A percentile compares a stretch with the other conserved stretches of the same genome.
Evolutionary conservation across 2,797 vertebrate genomes (phyloP).

Genomic region (Notolabrus celidotus): DNA sequence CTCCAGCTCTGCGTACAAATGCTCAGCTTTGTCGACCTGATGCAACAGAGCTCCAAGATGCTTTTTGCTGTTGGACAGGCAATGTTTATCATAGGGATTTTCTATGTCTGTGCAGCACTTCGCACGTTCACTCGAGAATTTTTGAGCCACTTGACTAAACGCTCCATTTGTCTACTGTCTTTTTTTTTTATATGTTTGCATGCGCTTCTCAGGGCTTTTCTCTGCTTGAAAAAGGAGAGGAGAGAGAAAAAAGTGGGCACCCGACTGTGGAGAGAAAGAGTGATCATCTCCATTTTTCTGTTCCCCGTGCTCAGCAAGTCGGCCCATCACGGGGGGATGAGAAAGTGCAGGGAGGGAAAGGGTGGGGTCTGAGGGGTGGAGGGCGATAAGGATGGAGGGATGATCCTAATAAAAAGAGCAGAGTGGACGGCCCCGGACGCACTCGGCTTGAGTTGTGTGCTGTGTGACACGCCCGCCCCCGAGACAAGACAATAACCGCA

Average conservation of each 20-base stretch:
- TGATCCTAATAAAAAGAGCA: conserved; percentile 58
- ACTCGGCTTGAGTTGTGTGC: conserved; percentile 51
- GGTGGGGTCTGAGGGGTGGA: conserved; percentile 3
- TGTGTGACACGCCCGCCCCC: conserved; percentile 40
- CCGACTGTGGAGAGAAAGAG: conserved; percentile 50
- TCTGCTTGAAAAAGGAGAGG: background rate
- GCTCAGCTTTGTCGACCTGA: conserved; percentile 50
- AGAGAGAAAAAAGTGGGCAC: background rate
- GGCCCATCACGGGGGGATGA: conserved; percentile 34
- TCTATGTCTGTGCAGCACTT: conserved; percentile 11
- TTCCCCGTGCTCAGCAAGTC: conserved; percentile 62
- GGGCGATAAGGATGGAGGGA: conserved; percentile 39
- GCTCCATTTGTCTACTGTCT: background rate
- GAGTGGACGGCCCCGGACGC: conserved; percentile 31
- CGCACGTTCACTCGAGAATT: conserved; percentile 9
- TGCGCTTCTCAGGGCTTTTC: background rate
- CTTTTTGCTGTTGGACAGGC: conserved; percentile 26
- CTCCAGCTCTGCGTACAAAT: conserved; percentile 54
- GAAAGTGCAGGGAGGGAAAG: conserved; percentile 17
- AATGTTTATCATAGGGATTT: conserved; percentile 37
- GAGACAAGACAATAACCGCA: conserved; percentile 66
- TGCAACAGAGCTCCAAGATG: conserved; percentile 30
- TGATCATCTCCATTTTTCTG: conserved; percentile 52
- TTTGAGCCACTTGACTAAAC: background rate
- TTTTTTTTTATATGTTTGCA: conserved; percentile 5